Base-by-base conservation (phyloP, 2,888 invertebrate species). In the Lucinisca nassula region DNA sequence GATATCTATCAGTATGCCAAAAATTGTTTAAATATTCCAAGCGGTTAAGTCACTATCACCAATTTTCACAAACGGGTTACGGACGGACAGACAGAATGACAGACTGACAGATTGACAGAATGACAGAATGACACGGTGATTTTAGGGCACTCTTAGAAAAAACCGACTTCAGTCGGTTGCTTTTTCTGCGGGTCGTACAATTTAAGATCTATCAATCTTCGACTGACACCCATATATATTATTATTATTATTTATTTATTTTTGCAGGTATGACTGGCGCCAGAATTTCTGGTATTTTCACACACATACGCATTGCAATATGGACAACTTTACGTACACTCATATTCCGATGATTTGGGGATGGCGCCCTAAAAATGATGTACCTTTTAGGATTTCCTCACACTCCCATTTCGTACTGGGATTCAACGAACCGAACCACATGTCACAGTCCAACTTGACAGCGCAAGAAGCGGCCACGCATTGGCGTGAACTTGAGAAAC, bases 381-480 rank as follows among this genome's bases (percentile, higher is more conserved):
- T 27, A 21, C 49, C 85, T 1, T 51, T 87, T 17, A 61, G 78
- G 37, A 40, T 90, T 38, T 85, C 86, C 17, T 58, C 79, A 12
- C 72, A 87, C 40, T 35, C 93, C 0, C 55, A 84, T 21, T 81
- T 85, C 74, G 75, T 93, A 17, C 85, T 93, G 1, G 90, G 91
- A 2, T 93, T 90, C 82, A 93, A 93, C 61, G 93, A 93, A 82
- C 93, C 93, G 49, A 93, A 93, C 80, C 85, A 87, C 79, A 32
- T 76, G 6, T 76, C 79, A 12, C 92, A 92, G 81, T 85, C 92
- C 37, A 91, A 92, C 79, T 58, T 93, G 61, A 89, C 87, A 0
- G 88, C 93, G 0, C 77, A 86, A 32, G 83, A 86, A 32, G 93
- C 92, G 0, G 93, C 92, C 17, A 21, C 0, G 4, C 80, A 88